phyloP scores from a whole-genome alignment of 2,113 vertebrate species.

The Ibidorhyncha struthersii region DNA sequence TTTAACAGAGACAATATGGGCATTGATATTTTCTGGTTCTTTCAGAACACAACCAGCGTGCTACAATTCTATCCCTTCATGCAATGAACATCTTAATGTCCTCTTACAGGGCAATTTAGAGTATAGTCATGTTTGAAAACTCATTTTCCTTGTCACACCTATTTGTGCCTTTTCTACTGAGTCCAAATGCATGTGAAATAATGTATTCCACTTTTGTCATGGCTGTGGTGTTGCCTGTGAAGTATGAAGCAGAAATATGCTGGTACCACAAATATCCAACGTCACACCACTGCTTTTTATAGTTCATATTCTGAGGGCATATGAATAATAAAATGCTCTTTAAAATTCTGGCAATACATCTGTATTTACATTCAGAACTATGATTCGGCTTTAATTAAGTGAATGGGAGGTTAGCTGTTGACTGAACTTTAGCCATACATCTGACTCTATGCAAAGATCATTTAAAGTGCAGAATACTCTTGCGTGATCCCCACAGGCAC shows the following conservation, averaged over 20 bases:
- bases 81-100: conserved; percentile 20
- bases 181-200: neutral
- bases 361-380: neutral
- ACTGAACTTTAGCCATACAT: neutral
- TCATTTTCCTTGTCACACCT: conserved; percentile 48
- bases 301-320: neutral
- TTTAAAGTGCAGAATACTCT: neutral
- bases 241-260: neutral
- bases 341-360: neutral
- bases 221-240: neutral
- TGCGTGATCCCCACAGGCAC: neutral
- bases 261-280: neutral
- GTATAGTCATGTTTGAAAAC: conserved; percentile 47
- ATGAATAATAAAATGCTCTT: neutral
- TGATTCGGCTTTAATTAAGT: neutral
- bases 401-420: neutral
- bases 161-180: conserved; percentile 29
- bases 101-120: conserved; percentile 19
- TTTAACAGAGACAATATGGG: conserved; percentile 30
- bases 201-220: neutral
- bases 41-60: neutral
- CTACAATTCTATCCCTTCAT: neutral
- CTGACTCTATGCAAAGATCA: neutral
- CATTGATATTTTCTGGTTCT: conserved; percentile 15
- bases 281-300: neutral